A percentile compares a stretch with the other conserved stretches of the same genome.
These are phyloP conservation scores for Scytalopus superciliaris DNA, from an alignment of 2,113 vertebrate genomes.

Conservation along the genomic window DNA sequence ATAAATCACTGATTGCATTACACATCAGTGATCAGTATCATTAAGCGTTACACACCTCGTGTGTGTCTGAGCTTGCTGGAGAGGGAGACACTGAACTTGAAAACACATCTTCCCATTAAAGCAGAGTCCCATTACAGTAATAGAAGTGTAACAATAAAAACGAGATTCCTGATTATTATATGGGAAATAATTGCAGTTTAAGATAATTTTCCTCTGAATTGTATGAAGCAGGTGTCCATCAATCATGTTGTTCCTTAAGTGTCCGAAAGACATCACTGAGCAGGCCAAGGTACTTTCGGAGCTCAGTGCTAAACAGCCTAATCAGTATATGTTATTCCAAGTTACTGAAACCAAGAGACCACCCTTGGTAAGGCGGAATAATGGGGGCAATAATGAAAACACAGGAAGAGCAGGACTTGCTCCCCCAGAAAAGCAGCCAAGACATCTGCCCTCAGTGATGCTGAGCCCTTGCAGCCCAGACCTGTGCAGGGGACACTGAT, in stretches of 20 bases:
- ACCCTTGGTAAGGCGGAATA: not conserved
- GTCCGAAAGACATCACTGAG: not conserved
- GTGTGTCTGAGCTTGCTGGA: not conserved
- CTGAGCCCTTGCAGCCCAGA: not conserved
- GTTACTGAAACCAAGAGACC: not conserved
- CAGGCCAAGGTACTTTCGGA: not conserved
- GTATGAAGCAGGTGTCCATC: not conserved
- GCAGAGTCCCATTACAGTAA: not conserved
- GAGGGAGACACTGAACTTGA: not conserved
- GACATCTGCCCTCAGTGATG: accelerated
- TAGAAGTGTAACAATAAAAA: not conserved
- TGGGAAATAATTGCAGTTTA: not conserved
- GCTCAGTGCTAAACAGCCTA: not conserved
- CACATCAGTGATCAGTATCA: not conserved
- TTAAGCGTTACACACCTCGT: not conserved
- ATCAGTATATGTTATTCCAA: not conserved
- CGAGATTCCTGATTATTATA: not conserved
- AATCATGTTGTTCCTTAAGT: not conserved
- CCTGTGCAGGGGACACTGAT: accelerated
- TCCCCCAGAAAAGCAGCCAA: not conserved
- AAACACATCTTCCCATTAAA: not conserved
- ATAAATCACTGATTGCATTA: not conserved
- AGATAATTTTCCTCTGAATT: not conserved
- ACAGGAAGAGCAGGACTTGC: not conserved
- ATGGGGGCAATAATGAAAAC: not conserved